Evolutionary conservation across 2,797 vertebrate species (phyloP).

Genomic region (Caiman crocodilus): DNA sequence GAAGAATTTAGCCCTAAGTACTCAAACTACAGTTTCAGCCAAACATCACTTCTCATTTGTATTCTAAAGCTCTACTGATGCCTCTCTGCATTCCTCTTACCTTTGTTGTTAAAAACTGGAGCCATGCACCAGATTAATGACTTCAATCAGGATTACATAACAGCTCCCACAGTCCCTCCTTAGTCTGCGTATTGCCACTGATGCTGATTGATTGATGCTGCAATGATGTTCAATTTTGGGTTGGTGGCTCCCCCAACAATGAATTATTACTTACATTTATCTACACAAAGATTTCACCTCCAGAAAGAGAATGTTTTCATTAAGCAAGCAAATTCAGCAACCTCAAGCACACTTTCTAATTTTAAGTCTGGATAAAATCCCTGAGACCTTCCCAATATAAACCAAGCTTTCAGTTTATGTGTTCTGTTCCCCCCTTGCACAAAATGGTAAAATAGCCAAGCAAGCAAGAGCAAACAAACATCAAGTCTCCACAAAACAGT

Average conservation of each 20-base stretch:
- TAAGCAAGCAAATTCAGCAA: slow-evolving; percentile 29
- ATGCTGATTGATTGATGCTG: neutral
- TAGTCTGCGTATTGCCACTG: neutral
- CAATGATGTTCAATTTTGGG: neutral
- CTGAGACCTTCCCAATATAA: neutral
- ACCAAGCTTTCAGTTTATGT: neutral
- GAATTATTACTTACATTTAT: neutral
- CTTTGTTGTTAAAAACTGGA: neutral
- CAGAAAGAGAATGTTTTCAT: slow-evolving; percentile 14
- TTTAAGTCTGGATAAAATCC: neutral
- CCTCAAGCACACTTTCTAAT: neutral
- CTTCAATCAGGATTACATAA: neutral
- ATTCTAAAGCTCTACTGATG: neutral
- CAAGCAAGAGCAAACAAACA: neutral
- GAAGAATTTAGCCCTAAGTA: neutral
- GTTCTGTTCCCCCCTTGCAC: neutral
- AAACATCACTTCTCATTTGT: neutral
- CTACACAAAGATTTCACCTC: neutral
- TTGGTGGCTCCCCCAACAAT: neutral
- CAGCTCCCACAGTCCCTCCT: neutral
- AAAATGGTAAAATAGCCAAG: too few species aligned
- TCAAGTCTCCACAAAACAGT: neutral
- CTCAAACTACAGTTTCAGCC: neutral
- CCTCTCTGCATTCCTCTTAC: neutral
- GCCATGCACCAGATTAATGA: neutral